phyloP scores from a whole-genome alignment of 2,113 vertebrate species.

The Ptilorrhoa leucosticta region DNA sequence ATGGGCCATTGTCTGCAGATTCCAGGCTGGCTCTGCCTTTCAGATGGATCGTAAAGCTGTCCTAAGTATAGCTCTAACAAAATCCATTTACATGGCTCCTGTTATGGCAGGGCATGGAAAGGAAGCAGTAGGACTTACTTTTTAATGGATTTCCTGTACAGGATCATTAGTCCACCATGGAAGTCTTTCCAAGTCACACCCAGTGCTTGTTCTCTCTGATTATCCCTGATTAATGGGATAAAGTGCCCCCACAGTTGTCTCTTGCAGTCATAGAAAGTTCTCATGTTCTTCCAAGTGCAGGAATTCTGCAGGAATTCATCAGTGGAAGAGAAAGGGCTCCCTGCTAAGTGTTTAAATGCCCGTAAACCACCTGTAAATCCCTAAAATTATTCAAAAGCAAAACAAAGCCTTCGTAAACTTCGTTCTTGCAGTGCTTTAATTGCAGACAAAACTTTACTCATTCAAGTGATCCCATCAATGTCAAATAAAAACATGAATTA shows the following conservation, averaged over 20 bases:
- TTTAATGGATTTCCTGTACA: not conserved
- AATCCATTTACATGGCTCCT: not conserved
- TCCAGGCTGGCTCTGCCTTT: not conserved
- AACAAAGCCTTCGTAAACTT: not conserved
- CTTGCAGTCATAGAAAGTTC: not conserved
- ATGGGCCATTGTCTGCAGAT: constrained; percentile 10
- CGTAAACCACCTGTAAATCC: not conserved
- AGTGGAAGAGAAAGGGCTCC: not conserved
- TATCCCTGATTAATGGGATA: not conserved
- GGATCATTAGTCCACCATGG: not conserved
- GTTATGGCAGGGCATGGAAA: not conserved
- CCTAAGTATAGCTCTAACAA: not conserved
- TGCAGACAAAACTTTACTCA: not conserved
- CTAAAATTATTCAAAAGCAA: not conserved
- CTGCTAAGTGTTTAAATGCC: not conserved
- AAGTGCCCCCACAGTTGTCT: not conserved
- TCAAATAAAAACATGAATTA: not conserved
- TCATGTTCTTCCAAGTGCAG: not conserved
- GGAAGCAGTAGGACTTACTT: not conserved
- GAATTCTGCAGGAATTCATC: not conserved
- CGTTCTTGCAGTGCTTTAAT: not conserved
- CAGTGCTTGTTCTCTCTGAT: not conserved
- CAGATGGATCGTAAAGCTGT: constrained; percentile 1
- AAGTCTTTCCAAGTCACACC: not conserved
- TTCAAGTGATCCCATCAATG: not conserved